Conservation (phyloP, 2,888 invertebrate genomes). For the Blastobasis adustella region DNA sequence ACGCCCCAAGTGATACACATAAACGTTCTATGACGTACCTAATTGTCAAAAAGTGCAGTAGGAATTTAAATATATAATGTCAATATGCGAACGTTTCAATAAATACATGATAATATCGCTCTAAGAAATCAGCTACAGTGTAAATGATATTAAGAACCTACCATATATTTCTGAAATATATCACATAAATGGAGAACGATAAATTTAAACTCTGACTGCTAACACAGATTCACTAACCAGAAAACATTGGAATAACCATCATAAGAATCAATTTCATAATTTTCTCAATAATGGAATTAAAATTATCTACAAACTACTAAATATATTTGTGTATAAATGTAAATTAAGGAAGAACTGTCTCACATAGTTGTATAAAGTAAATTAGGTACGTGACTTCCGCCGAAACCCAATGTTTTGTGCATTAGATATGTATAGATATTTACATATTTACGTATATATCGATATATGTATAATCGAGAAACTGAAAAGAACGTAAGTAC, state of each 20-base stretch:
- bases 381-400: constrained; percentile 28
- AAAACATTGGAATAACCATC: constrained; percentile 52
- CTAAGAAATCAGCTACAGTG: neutral
- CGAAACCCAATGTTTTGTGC: constrained; percentile 26
- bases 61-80: constrained; percentile 12
- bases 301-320: constrained; percentile 29
- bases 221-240: constrained; percentile 52
- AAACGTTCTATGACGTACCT: constrained; percentile 15
- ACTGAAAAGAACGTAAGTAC: too few relatives aligned
- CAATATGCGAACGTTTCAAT: neutral
- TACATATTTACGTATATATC: constrained; percentile 15
- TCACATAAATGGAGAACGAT: constrained; percentile 2
- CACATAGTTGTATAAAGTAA: constrained; percentile 19
- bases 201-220: constrained; percentile 20
- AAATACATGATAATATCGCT: neutral
- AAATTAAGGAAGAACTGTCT: constrained; percentile 31
- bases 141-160: constrained; percentile 3
- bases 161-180: constrained; percentile 4
- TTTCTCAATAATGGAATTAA: constrained; percentile 25
- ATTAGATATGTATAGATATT: constrained; percentile 39
- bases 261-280: constrained; percentile 47
- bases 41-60: constrained; percentile 25
- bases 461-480: constrained; percentile 10
- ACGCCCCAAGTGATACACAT: constrained; percentile 7
- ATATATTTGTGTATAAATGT: constrained; percentile 23